Evolutionary conservation across 2,797 vertebrate species (phyloP).

Genomic region (Vespertilio murinus): DNA sequence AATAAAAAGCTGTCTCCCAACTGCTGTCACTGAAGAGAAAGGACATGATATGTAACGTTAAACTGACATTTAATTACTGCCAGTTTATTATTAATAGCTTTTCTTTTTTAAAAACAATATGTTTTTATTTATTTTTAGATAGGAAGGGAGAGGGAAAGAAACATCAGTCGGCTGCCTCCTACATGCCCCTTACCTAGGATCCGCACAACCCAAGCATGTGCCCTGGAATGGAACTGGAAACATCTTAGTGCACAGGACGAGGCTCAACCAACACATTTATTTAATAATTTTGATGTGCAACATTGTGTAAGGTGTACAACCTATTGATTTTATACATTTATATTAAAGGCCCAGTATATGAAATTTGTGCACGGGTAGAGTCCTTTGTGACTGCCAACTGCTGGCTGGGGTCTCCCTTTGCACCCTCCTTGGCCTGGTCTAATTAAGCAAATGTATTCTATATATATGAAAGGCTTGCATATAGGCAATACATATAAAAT

Average conservation of each 20-base stretch:
- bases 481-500: too few relatives aligned
- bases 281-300: too few relatives aligned
- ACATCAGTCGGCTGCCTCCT: background rate
- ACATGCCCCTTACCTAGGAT: background rate
- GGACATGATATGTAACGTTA: background rate
- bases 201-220: background rate
- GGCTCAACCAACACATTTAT: background rate
- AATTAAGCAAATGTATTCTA: too few relatives aligned
- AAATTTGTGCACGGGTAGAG: too few relatives aligned
- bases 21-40: background rate
- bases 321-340: too few relatives aligned
- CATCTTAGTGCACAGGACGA: background rate
- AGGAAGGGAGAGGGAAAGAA: background rate
- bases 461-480: too few relatives aligned
- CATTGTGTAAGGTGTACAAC: too few relatives aligned
- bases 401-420: too few relatives aligned
- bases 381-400: too few relatives aligned
- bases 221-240: background rate
- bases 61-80: background rate
- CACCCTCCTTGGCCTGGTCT: too few relatives aligned
- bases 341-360: too few relatives aligned
- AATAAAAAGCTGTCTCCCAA: background rate
- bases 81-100: conserved; percentile 26
- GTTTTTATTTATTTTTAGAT: background rate
- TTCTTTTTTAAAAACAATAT: background rate